A percentile compares a stretch with the other conserved stretches of the same genome.
Evolutionary conservation across 2,113 vertebrate species (phyloP).

Genomic region (Onychorhynchus coronatus): DNA sequence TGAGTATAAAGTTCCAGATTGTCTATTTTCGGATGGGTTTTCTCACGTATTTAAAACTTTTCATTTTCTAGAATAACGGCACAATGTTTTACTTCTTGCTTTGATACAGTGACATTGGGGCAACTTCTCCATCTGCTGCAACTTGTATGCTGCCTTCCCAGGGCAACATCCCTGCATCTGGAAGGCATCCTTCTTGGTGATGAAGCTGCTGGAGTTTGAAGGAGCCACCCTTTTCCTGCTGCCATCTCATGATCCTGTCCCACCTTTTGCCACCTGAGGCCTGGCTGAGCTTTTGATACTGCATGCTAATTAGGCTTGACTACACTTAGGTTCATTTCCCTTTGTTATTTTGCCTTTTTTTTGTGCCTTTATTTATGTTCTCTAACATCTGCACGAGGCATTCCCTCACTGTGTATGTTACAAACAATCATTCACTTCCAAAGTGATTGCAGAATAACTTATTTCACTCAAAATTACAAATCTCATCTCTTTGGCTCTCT

Average conservation of each 20-base stretch:
- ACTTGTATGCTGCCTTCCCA: neutral
- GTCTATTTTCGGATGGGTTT: neutral
- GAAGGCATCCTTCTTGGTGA: neutral
- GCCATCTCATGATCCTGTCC: fast-evolving
- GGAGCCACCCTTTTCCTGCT: fast-evolving
- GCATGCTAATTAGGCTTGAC: neutral
- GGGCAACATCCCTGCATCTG: neutral
- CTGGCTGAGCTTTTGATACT: neutral
- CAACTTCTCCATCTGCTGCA: neutral
- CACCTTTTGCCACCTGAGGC: neutral
- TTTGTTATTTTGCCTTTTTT: neutral
- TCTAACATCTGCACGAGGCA: neutral
- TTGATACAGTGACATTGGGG: neutral
- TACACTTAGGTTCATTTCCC: neutral
- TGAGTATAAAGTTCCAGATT: neutral
- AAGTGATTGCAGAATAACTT: neutral
- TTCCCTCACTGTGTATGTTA: fast-evolving
- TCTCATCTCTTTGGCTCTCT: neutral
- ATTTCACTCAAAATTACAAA: neutral
- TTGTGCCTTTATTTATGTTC: neutral
- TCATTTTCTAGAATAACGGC: neutral
- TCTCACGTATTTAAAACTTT: neutral
- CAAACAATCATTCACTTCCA: neutral
- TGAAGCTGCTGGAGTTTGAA: neutral
- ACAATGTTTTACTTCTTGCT: neutral